Percentiles rank a stretch among this genome's conserved stretches.
Evolutionary conservation across 1,140 invertebrate species (phyloP).

Genomic region (Aphidius ervi): DNA sequence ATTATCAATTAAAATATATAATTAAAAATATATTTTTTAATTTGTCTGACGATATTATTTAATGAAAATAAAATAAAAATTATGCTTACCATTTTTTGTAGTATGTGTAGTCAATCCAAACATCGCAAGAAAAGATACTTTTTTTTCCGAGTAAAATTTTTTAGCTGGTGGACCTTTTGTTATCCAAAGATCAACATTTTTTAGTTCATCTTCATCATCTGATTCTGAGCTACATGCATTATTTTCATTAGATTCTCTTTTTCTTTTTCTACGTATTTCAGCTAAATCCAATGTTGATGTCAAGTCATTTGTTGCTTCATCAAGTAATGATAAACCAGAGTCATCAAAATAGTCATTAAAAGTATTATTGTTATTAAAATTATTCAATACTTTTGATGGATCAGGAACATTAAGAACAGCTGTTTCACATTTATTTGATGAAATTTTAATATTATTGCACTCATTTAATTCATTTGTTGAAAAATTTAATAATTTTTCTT

Average conservation of each 20-base stretch:
- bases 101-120: constrained; percentile 52
- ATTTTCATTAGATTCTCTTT: constrained; percentile 34
- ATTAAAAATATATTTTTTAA: too few relatives aligned
- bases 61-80: constrained; percentile 28
- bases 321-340: constrained; percentile 31
- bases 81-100: constrained; percentile 43
- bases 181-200: constrained; percentile 46
- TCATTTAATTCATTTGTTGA: constrained; percentile 38
- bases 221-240: constrained; percentile 43
- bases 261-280: constrained; percentile 44
- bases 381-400: constrained; percentile 35
- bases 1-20: too few relatives aligned
- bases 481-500: constrained; percentile 46
- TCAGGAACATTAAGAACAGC: constrained; percentile 50
- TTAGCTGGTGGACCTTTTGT: constrained; percentile 54
- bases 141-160: constrained; percentile 46
- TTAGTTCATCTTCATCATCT: constrained; percentile 42
- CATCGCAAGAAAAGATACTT: constrained; percentile 49
- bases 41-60: too few relatives aligned
- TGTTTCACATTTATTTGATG: constrained; percentile 37
- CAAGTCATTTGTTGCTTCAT: constrained; percentile 33
- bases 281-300: constrained; percentile 47
- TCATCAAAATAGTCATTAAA: constrained; percentile 18
- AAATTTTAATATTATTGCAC: constrained; percentile 45
- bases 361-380: constrained; percentile 23